A percentile compares a stretch with the other conserved stretches of the same genome.
phyloP scores from a whole-genome alignment of 2,113 vertebrate genomes.

The Austrofundulus limnaeus region DNA sequence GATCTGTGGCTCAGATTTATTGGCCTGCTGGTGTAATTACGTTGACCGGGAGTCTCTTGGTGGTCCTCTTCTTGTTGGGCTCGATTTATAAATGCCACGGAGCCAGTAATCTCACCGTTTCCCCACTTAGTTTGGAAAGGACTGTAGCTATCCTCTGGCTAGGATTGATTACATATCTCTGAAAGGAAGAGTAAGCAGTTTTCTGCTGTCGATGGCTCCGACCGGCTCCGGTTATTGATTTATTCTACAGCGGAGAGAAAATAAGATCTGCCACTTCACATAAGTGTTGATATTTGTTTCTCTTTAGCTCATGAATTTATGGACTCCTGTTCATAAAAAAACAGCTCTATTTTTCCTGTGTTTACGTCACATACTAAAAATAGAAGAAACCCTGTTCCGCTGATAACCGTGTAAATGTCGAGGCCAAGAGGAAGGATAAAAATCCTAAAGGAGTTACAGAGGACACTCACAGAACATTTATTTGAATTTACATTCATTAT shows the following conservation, averaged over 20 bases:
- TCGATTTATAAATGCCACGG: conserved; percentile 78
- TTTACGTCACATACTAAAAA: conserved; percentile 20
- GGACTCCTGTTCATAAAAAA: conserved; percentile 35
- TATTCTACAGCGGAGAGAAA: conserved; percentile 60
- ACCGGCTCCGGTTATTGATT: conserved; percentile 64
- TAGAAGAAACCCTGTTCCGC: conserved; percentile 9
- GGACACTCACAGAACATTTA: conserved; percentile 33
- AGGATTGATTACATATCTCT: conserved; percentile 75
- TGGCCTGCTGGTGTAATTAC: conserved; percentile 71
- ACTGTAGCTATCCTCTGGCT: conserved; percentile 51
- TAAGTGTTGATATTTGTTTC: conserved; percentile 72
- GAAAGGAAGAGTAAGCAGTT: conserved; percentile 79
- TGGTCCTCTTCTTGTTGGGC: conserved; percentile 61
- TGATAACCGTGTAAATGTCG: conserved; percentile 1
- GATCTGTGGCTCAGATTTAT: conserved; percentile 68
- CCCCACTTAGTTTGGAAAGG: conserved; percentile 69
- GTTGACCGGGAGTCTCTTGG: conserved; percentile 59
- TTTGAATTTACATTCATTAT: conserved; percentile 31
- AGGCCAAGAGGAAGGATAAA: conserved; percentile 15
- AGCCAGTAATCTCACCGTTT: conserved; percentile 72
- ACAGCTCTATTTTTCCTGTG: conserved; percentile 26
- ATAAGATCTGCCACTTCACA: conserved; percentile 66
- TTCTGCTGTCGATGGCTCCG: conserved; percentile 54
- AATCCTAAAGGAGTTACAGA: conserved; percentile 27
- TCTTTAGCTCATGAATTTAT: conserved; percentile 55